phyloP scores from a whole-genome alignment of 2,113 vertebrate species.

The Atractosteus spatula region DNA sequence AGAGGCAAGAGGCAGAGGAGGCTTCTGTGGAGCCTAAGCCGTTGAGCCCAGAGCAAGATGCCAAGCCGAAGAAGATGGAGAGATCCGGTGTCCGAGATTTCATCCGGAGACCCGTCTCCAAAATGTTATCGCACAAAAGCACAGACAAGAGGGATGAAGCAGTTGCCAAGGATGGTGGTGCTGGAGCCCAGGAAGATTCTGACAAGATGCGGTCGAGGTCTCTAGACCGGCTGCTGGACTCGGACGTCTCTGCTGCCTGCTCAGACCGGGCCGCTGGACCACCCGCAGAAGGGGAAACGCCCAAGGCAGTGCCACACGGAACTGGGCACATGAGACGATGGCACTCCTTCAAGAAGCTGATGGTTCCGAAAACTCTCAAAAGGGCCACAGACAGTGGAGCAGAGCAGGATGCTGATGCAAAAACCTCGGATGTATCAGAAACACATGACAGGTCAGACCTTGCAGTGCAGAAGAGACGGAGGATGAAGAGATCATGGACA shows the following conservation, averaged over 20 bases:
- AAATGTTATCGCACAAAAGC: constrained; percentile 71
- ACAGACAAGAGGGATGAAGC: constrained; percentile 65
- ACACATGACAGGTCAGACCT: constrained; percentile 57
- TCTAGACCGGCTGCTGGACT: constrained; percentile 64
- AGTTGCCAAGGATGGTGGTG: constrained; percentile 44
- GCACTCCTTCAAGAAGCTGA: constrained; percentile 75
- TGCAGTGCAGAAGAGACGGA: constrained; percentile 66
- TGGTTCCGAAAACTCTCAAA: constrained; percentile 69
- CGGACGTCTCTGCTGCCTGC: constrained; percentile 50
- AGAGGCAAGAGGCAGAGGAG: constrained; percentile 44
- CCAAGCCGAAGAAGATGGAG: constrained; percentile 58
- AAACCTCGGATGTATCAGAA: constrained; percentile 48
- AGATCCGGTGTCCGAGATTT: constrained; percentile 67
- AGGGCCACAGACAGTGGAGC: constrained; percentile 56
- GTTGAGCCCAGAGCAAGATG: constrained; percentile 30
- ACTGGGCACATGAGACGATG: constrained; percentile 71
- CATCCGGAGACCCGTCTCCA: constrained; percentile 69
- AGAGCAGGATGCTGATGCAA: constrained; percentile 40
- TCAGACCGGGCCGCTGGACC: constrained; percentile 52
- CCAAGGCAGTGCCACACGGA: constrained; percentile 48
- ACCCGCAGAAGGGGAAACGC: constrained; percentile 48
- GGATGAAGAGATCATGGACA: constrained; percentile 74
- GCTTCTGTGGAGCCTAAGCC: constrained; percentile 57
- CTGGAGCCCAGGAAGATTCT: constrained; percentile 32
- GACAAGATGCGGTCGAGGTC: constrained; percentile 63